These are phyloP conservation scores for Apamea monoglypha DNA, from an alignment of 2,888 invertebrate genomes.

Conservation along the genomic window DNA sequence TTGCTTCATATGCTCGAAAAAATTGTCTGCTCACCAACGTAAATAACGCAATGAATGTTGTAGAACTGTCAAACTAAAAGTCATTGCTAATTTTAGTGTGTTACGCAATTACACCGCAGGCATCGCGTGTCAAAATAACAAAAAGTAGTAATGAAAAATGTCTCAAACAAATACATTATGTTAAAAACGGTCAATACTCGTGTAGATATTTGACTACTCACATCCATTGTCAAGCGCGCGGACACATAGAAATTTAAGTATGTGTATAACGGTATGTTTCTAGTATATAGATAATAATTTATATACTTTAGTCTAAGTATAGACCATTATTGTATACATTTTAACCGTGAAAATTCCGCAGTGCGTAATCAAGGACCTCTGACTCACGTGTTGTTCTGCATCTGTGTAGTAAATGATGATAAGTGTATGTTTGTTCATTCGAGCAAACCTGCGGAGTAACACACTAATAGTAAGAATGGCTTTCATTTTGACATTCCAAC, in stretches of 20 bases:
- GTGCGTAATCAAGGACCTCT: neutral
- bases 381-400: neutral
- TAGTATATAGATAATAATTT: neutral
- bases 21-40: too few relatives aligned
- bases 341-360: neutral
- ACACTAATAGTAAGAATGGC: too few relatives aligned
- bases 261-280: neutral
- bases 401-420: neutral
- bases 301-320: neutral
- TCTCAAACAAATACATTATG: slow-evolving; percentile 30
- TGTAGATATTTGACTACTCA: slow-evolving; percentile 29
- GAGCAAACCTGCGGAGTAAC: neutral
- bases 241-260: slow-evolving; percentile 6
- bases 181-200: slow-evolving; percentile 28
- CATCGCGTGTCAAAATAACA: slow-evolving; percentile 34
- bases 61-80: too few relatives aligned
- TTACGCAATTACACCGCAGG: too few relatives aligned
- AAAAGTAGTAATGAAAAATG: slow-evolving; percentile 18
- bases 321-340: neutral
- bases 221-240: neutral
- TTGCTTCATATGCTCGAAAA: too few relatives aligned
- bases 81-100: too few relatives aligned
- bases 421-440: neutral
- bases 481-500: too few relatives aligned
- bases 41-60: too few relatives aligned